Evolutionary conservation across 2,113 vertebrate species (phyloP).

Genomic region (Spea bombifrons): DNA sequence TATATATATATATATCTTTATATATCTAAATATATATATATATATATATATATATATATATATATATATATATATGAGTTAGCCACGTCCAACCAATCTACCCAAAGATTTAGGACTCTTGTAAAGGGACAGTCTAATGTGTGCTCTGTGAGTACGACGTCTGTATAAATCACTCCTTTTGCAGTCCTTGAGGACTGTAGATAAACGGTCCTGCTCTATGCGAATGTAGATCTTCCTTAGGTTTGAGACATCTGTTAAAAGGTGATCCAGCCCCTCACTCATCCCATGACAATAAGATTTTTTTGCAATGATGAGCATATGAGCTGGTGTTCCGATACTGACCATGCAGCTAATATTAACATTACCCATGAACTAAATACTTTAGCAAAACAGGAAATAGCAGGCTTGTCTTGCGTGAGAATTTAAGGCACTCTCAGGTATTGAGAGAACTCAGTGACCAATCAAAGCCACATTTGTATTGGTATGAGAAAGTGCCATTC

Average conservation of each 20-base stretch:
- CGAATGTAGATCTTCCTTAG: neutral
- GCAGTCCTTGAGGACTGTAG: too few species aligned
- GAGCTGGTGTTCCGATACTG: neutral
- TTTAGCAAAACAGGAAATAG: conserved; percentile 1
- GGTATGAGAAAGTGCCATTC: conserved; percentile 41
- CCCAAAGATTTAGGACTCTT: too few species aligned
- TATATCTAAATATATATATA: too few species aligned
- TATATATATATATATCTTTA: too few species aligned
- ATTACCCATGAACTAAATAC: neutral
- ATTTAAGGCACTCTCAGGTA: conserved; percentile 15
- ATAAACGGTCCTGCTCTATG: neutral
- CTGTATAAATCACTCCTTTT: too few species aligned
- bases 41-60: too few species aligned
- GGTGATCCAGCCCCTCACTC: neutral
- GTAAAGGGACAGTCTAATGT: too few species aligned
- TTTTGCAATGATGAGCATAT: conserved; percentile 5
- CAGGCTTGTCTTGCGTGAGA: conserved; percentile 1
- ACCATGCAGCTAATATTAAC: conserved; percentile 1
- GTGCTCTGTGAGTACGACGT: too few species aligned
- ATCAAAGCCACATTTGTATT: conserved; percentile 37
- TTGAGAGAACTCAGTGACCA: neutral
- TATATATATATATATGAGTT: too few species aligned
- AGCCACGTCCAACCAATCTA: neutral
- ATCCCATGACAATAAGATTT: neutral
- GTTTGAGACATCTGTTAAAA: neutral